Base-by-base conservation (phyloP, 2,888 invertebrate genomes). In the Pheosia tremula region DNA sequence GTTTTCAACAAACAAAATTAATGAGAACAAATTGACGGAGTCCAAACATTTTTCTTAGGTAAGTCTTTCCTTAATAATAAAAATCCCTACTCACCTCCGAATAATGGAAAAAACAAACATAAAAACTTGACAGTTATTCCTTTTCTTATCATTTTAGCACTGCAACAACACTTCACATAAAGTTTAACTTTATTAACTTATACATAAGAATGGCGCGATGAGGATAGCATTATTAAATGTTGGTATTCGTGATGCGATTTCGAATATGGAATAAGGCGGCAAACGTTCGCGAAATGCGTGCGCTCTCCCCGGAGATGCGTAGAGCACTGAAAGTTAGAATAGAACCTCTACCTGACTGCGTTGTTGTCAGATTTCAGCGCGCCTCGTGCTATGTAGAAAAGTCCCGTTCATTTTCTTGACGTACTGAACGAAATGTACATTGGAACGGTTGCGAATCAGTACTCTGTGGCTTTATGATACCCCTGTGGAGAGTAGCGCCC, bases 11-110 rank as follows among this genome's bases (percentile, higher is more conserved):
- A 63, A 57, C 39, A 61, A 63, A 69, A 65, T 71, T 71, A 67
- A 70, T 60, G 67, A 64, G 60, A 60, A 59, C n/a, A 64, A 67
- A 59, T 60, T 60, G 63, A 36, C 61, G 6, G 9, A 7, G 24
- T 36, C 3, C 9, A 52, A 52, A 52, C 38, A 54, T 54, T 54
- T 52, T 52, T 37, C 11, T 54, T 24, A 24, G 24, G 24, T 24
- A 24, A 0, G 24, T 24, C 24, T 11, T 54, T 38, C 53, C 6
- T 6, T 5, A 52, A 52, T 52, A 52, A 52, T n/a, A 36, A 37
- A 54, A 10, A 5, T 5, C 9, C 38, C 37, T 24, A 85, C 91
- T 87, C 78, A 92, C 91, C 90, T 75, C 89, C 86, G 61, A 90
- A 86, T 65, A 87, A 74, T 76, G 86, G 82, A 72, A 90, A 69